Base-by-base conservation (phyloP, 37 sponge, comb jelly and placozoan species). In the Cladorhizidae sp. region DNA sequence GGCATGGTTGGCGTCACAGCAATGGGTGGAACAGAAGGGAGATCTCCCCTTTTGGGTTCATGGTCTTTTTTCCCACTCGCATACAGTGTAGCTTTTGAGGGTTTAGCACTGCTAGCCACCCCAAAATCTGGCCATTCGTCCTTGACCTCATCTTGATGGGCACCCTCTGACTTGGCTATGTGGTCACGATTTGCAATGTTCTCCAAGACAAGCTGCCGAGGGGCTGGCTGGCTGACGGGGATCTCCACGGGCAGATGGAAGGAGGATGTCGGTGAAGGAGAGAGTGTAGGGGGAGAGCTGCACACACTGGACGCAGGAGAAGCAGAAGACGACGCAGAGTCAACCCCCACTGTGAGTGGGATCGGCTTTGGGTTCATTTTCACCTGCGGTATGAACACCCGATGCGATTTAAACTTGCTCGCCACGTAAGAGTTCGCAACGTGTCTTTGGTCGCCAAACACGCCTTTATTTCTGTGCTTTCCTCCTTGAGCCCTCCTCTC, bases 101-200 rank as follows among this genome's bases (percentile, higher is more conserved):
- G 23, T 61, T 61, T 28, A 40, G 6, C 7, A 22, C n/a, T 42
- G 14, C 29, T 3, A 3, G 49, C 73, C 31, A 17, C 1, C 2
- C 43, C 59, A 18, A 57, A 57, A 1, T 75, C 61, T 2, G 76
- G 76, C 76, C 76, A 75, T 58, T 75, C 61, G 36, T 75, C 76
- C 39, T 75, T 49, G 25, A 5, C 35, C 23, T 29, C 35, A 6
- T 31, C 69, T 31, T 17, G n/a, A 29, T 7, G 21, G 20, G 52
- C 74, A 14, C 29, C 36, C 28, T 55, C 18, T 56, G 57, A 3
- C 18, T 74, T 43, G 29, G 12, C 62, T 61, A 28, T 28, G 29
- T 12, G 41, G n/a, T n/a, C n/a, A n/a, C n/a, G 72, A 45, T 45
- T 71, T 32, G 67, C 31, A 31, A 2, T 23, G 3, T 5, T 45